Percentiles rank a stretch among this genome's conserved stretches.
Evolutionary conservation across 1,140 invertebrate species (phyloP).

Genomic region (Drosophila neocordata): DNA sequence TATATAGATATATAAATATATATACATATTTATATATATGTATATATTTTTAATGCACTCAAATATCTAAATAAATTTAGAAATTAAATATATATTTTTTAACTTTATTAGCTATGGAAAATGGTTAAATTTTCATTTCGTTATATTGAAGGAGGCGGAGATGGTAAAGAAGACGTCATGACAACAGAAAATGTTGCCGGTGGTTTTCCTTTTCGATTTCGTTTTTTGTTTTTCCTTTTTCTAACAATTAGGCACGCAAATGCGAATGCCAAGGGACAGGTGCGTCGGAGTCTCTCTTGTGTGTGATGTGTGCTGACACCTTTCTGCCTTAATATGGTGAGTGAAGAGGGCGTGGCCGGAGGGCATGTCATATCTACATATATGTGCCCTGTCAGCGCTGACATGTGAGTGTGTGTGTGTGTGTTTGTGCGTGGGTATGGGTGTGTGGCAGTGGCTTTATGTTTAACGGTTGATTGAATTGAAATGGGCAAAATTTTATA

Average conservation of each 20-base stretch:
- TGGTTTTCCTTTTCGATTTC: slow-evolving; percentile 1
- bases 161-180: slow-evolving; percentile 29
- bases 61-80: background rate
- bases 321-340: slow-evolving; percentile 18
- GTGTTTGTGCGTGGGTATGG: slow-evolving; percentile 31
- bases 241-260: slow-evolving; percentile 72
- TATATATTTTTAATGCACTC: slow-evolving; percentile 21
- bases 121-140: background rate
- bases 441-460: slow-evolving; percentile 43
- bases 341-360: slow-evolving; percentile 36
- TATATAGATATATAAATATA: slow-evolving; percentile 5
- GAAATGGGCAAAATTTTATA: slow-evolving; percentile 39
- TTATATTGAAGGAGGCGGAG: background rate
- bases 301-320: slow-evolving; percentile 62
- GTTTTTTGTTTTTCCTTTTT: slow-evolving; percentile 43
- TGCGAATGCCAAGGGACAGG: slow-evolving; percentile 32
- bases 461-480: slow-evolving; percentile 70
- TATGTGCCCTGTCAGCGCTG: background rate
- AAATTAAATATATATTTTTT: background rate
- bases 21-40: background rate
- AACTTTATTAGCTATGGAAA: slow-evolving; percentile 13
- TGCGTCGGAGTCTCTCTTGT: slow-evolving; percentile 23
- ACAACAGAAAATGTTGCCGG: slow-evolving; percentile 33
- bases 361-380: slow-evolving; percentile 35
- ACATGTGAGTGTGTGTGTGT: background rate